Conservation (phyloP, 2,113 vertebrate genomes). For the Eleginops maclovinus region DNA sequence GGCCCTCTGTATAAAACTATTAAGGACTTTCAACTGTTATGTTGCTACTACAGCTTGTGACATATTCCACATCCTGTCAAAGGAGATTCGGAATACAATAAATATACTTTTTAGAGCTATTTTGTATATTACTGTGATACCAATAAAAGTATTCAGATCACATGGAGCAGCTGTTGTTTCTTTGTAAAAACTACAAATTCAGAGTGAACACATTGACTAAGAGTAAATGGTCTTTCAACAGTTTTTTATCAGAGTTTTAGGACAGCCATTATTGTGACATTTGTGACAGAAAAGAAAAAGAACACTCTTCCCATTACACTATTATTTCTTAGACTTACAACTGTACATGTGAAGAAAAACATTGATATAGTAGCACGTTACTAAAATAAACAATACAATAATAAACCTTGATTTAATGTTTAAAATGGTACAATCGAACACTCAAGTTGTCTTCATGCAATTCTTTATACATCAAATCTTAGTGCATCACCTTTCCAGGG, state of each 20-base stretch:
- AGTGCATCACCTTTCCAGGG: not conserved
- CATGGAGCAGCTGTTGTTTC: not conserved
- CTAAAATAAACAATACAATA: slow-evolving; percentile 34
- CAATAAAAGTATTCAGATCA: slow-evolving; percentile 69
- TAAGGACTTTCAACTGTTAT: slow-evolving; percentile 46
- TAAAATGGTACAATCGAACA: slow-evolving; percentile 12
- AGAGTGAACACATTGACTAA: slow-evolving; percentile 8
- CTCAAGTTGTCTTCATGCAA: slow-evolving; percentile 2
- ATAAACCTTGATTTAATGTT: not conserved
- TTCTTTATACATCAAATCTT: not conserved
- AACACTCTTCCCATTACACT: slow-evolving; percentile 38
- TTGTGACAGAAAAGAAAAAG: slow-evolving; percentile 34
- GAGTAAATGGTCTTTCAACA: slow-evolving; percentile 26
- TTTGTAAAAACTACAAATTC: slow-evolving; percentile 20
- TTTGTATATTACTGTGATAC: slow-evolving; percentile 67
- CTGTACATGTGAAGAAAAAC: not conserved
- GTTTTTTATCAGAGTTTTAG: slow-evolving; percentile 14
- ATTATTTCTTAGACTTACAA: slow-evolving; percentile 6
- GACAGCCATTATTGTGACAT: slow-evolving; percentile 17
- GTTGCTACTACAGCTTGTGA: slow-evolving; percentile 22
- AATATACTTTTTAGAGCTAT: slow-evolving; percentile 60
- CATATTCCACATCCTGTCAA: slow-evolving; percentile 28
- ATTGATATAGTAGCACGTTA: slow-evolving; percentile 1
- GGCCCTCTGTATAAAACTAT: slow-evolving; percentile 30
- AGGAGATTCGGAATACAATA: slow-evolving; percentile 48